Evolutionary conservation across 2,797 vertebrate species (phyloP).

Genomic region (Intellagama lesueurii): DNA sequence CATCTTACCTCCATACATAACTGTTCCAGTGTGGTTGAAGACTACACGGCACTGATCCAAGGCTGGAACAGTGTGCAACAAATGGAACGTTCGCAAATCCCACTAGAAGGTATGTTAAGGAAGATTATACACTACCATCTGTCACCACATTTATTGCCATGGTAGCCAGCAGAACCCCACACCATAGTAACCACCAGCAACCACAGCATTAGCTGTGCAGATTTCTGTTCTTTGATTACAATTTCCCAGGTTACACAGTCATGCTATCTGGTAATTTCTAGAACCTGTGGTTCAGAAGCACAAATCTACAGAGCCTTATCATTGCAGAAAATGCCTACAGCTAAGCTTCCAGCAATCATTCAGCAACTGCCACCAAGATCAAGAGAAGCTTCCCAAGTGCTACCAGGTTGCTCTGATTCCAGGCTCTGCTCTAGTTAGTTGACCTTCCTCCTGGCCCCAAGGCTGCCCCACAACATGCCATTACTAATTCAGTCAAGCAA

Average conservation of each 20-base stretch:
- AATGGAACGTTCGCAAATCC: conserved; percentile 97
- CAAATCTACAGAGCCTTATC: too few species aligned
- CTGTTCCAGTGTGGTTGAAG: conserved; percentile 97
- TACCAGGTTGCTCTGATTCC: neutral
- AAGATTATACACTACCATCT: conserved; percentile 45
- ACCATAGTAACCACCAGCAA: too few species aligned
- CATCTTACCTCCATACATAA: conserved; percentile 96
- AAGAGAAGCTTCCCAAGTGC: neutral
- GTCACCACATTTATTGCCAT: neutral
- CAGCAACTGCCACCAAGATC: neutral
- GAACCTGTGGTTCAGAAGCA: too few species aligned
- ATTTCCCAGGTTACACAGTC: too few species aligned
- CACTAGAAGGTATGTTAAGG: conserved; percentile 87
- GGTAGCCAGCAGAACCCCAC: conserved; percentile 13
- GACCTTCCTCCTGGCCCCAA: neutral
- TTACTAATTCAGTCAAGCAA: neutral
- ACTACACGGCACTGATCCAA: conserved; percentile 98
- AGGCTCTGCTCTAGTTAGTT: neutral
- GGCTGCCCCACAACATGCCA: neutral
- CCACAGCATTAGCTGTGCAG: too few species aligned
- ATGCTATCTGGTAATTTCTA: too few species aligned
- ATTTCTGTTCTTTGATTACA: too few species aligned
- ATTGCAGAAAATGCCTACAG: neutral
- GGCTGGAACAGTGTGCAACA: conserved; percentile 96
- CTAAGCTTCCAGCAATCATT: neutral